Evolutionary conservation across 2,797 vertebrate species (phyloP), one percentile per base, ranked within the genome.

Genomic region (Ambastaia sidthimunki): DNA sequence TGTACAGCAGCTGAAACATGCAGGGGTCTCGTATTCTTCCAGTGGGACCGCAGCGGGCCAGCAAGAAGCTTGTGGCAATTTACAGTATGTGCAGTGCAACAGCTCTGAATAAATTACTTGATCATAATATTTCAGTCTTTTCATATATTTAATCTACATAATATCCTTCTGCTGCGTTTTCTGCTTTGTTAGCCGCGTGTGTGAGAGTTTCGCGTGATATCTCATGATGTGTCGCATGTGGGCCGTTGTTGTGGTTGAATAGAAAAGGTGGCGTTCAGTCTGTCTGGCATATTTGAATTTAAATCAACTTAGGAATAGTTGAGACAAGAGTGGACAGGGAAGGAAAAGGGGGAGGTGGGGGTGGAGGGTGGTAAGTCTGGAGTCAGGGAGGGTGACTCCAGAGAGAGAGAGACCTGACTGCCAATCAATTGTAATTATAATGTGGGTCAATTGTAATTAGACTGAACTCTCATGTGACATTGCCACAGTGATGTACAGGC

Each of bases 331-430:
- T 63, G 80, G 72, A 86, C 72, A 83, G 54, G 71, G 83, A 85
- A 85, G 80, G 77, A 90, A 88, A 90, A 87, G 85, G 76, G 82
- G 59, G 78, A 74, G 86, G 83, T 68, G 85, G 87, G 86, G 88
- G 89, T 80, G 13, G 76, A 79, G 86, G 28, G 78, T 84, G 66
- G 54, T 47, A 47, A 76, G 65, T 68, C 65, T 71, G 19, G 55
- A 63, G 47, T 47, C 81, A 71, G 76, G 69, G 74, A n/a, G 10
- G 65, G 19, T 1, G 44, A 67, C 52, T 65, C 12, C 60, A 75
- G 9, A 21, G 34, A 75, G 72, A 47, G 60, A 72, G 63, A 71
- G 72, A 52, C 73, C 82, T 54, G 80, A 80, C 84, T 81, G 80
- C 59, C 74, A 82, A 85, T 78, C 80, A 81, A 87, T 87, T 80